Evolutionary conservation across 2,113 vertebrate species (phyloP).

Genomic region (Hoplias malabaricus): DNA sequence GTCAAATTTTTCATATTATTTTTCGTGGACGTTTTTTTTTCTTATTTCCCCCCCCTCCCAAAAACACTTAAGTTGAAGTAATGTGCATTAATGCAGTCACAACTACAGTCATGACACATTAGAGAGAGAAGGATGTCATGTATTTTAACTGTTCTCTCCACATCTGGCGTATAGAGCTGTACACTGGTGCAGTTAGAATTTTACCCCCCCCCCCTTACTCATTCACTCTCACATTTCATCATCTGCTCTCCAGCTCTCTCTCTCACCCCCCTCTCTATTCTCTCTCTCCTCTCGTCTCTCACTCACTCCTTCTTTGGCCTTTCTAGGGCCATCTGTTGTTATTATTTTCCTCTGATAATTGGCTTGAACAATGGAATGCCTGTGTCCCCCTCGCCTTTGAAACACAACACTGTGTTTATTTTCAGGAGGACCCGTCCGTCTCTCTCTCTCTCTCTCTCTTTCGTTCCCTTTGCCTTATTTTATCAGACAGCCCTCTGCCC

Average conservation of each 20-base stretch:
- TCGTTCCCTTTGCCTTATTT: constrained; percentile 48
- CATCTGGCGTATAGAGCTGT: constrained; percentile 87
- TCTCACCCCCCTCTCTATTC: too few relatives aligned
- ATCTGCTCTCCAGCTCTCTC: constrained; percentile 89
- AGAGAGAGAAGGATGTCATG: too few relatives aligned
- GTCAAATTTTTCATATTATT: too few relatives aligned
- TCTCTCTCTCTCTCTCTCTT: constrained; percentile 28
- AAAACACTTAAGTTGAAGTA: too few relatives aligned
- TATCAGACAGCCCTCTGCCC: constrained; percentile 52
- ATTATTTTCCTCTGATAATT: constrained; percentile 99
- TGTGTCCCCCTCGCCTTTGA: constrained; percentile 93
- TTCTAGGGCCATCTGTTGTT: constrained; percentile 99
- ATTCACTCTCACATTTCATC: constrained; percentile 86
- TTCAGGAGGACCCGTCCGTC: constrained; percentile 78
- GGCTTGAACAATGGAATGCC: constrained; percentile 99
- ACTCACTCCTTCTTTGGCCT: constrained; percentile 83
- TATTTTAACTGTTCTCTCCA: constrained; percentile 71
- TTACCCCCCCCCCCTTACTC: constrained; percentile 60
- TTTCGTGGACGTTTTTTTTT: too few relatives aligned
- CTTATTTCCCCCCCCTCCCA: too few relatives aligned
- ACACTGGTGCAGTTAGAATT: constrained; percentile 74
- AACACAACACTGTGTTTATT: constrained; percentile 88
- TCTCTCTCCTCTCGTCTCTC: constrained; percentile 81
- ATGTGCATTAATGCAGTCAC: too few relatives aligned
- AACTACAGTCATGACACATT: too few relatives aligned